These are phyloP conservation scores for Condylura cristata DNA, from an alignment of 2,113 vertebrate species.

Conservation along the genomic window DNA sequence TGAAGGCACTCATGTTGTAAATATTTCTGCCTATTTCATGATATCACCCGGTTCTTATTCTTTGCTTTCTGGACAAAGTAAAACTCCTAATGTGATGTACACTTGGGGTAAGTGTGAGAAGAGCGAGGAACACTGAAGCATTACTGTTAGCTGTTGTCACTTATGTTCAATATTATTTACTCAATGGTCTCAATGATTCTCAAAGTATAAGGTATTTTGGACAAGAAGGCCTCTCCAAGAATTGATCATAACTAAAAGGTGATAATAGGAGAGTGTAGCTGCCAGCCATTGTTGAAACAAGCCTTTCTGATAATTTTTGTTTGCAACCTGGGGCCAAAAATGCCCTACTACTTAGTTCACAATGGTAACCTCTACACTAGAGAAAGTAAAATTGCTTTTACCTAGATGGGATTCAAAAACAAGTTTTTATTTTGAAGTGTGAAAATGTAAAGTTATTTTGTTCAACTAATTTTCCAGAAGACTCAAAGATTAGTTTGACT, in stretches of 20 bases:
- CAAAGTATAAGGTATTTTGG: background rate
- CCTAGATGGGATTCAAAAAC: background rate
- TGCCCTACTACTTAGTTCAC: background rate
- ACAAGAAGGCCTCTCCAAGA: background rate
- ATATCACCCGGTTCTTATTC: background rate
- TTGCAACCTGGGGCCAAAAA: background rate
- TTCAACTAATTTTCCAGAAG: background rate
- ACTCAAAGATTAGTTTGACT: background rate
- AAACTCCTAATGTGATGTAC: background rate
- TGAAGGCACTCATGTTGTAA: background rate
- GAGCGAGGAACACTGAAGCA: background rate
- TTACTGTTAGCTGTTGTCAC: background rate
- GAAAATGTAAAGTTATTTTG: background rate
- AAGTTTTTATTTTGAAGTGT: background rate
- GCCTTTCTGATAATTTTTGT: background rate
- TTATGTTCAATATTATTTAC: background rate
- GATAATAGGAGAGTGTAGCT: background rate
- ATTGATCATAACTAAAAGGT: background rate
- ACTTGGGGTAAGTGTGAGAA: background rate
- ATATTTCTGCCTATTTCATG: background rate
- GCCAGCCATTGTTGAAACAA: background rate
- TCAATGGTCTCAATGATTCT: background rate
- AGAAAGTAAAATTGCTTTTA: background rate
- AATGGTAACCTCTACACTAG: background rate
- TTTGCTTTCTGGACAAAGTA: conserved; percentile 24